phyloP scores from a whole-genome alignment of 2,113 vertebrate genomes.

The Apteryx mantelli region DNA sequence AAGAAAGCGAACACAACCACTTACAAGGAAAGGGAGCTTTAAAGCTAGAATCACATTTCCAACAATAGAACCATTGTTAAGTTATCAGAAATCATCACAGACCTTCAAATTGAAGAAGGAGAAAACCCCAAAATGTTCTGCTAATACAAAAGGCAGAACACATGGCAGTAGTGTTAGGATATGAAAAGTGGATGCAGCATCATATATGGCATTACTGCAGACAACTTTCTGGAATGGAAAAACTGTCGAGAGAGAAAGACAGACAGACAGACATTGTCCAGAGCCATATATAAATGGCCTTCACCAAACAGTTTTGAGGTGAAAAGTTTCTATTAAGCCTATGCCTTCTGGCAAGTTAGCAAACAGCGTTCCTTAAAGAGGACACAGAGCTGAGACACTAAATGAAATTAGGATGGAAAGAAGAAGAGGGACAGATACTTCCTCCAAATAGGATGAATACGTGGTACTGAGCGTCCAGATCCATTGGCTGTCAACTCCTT shows the following conservation, averaged over 20 bases:
- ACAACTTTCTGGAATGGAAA: constrained; percentile 42
- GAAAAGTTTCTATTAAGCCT: background rate
- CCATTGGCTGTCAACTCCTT: background rate
- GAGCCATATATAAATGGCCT: constrained; percentile 37
- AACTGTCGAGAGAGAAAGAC: constrained; percentile 39
- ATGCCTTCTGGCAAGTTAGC: constrained; percentile 9
- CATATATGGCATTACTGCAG: constrained; percentile 33
- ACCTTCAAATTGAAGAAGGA: constrained; percentile 34
- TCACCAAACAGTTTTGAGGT: constrained; percentile 24
- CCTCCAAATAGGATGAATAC: background rate
- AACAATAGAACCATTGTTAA: constrained; percentile 48
- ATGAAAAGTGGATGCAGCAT: constrained; percentile 43
- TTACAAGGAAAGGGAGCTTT: constrained; percentile 55
- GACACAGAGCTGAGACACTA: background rate
- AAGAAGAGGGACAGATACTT: background rate
- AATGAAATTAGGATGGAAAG: background rate
- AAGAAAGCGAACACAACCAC: constrained; percentile 49
- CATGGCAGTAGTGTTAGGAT: constrained; percentile 28
- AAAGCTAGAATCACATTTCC: constrained; percentile 69
- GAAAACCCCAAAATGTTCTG: background rate
- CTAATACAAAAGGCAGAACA: constrained; percentile 63
- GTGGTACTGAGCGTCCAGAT: background rate
- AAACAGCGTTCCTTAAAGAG: background rate
- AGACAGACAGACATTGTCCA: constrained; percentile 25
- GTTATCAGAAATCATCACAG: constrained; percentile 52